These are phyloP conservation scores for Pogonomyrmex barbatus DNA, from an alignment of 1,140 invertebrate species.

Conservation along the genomic window DNA sequence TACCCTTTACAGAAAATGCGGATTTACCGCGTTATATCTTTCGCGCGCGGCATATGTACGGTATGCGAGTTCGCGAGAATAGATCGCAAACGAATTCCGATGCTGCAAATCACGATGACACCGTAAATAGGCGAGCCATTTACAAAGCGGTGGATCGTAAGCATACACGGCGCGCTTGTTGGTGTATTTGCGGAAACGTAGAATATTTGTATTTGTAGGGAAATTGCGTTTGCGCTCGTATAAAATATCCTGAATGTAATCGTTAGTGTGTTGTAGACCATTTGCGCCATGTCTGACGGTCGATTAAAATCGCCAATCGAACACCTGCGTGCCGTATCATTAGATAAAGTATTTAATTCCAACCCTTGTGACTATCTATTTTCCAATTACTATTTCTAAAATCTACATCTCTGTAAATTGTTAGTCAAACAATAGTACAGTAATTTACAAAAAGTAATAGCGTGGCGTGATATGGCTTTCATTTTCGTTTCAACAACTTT, in stretches of 20 bases:
- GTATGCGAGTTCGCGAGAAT: constrained; percentile 25
- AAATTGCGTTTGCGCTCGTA: constrained; percentile 35
- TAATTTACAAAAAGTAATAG: not conserved
- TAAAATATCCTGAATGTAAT: constrained; percentile 44
- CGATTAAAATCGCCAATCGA: constrained; percentile 39
- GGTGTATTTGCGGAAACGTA: constrained; percentile 54
- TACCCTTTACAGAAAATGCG: not conserved
- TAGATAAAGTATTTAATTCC: constrained; percentile 11
- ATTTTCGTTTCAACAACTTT: not conserved
- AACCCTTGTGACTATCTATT: not conserved
- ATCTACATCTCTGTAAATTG: not conserved
- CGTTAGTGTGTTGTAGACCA: constrained; percentile 24
- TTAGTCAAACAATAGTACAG: not conserved
- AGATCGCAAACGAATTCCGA: constrained; percentile 52
- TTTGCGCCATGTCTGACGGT: not conserved
- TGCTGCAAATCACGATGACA: constrained; percentile 52
- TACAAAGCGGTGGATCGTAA: constrained; percentile 49
- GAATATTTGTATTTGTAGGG: constrained; percentile 54
- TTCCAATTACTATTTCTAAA: not conserved
- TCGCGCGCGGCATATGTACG: not conserved
- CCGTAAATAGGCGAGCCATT: constrained; percentile 56
- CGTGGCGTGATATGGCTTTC: too few relatives aligned
- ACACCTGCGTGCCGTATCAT: constrained; percentile 1
- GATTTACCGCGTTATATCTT: constrained; percentile 35
- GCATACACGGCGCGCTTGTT: constrained; percentile 39